Evolutionary conservation across 2,113 vertebrate species (phyloP).

Genomic region (Otus sunia): DNA sequence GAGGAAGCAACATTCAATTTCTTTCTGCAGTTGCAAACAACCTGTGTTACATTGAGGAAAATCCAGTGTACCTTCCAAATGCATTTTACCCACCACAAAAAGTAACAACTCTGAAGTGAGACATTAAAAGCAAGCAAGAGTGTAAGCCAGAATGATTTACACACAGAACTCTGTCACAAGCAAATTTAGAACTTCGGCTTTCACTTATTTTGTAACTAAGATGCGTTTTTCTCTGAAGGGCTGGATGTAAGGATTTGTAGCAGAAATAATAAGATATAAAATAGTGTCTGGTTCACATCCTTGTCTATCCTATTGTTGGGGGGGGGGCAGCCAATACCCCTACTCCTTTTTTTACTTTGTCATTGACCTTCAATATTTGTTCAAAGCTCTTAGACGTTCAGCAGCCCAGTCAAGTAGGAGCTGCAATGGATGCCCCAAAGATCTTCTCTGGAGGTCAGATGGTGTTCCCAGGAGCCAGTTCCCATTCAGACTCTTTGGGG

Average conservation of each 20-base stretch:
- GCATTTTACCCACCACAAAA: not conserved
- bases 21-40: not conserved
- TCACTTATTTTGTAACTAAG: not conserved
- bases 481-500: not conserved
- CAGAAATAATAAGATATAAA: not conserved
- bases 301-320: not conserved
- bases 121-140: not conserved
- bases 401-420: not conserved
- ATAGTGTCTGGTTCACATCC: not conserved
- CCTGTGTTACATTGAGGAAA: not conserved
- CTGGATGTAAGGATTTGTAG: not conserved
- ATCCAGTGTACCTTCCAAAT: not conserved
- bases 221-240: not conserved
- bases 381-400: not conserved
- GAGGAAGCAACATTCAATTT: not conserved
- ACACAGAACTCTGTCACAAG: not conserved
- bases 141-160: not conserved
- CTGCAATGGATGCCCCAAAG: not conserved
- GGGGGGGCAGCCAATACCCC: not conserved
- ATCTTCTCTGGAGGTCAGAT: not conserved
- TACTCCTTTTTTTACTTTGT: not conserved
- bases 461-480: not conserved
- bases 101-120: not conserved
- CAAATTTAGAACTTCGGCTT: not conserved
- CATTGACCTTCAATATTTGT: not conserved